These are phyloP conservation scores for Gobio occitaniae DNA, from an alignment of 2,797 vertebrate genomes.

Conservation along the genomic window DNA sequence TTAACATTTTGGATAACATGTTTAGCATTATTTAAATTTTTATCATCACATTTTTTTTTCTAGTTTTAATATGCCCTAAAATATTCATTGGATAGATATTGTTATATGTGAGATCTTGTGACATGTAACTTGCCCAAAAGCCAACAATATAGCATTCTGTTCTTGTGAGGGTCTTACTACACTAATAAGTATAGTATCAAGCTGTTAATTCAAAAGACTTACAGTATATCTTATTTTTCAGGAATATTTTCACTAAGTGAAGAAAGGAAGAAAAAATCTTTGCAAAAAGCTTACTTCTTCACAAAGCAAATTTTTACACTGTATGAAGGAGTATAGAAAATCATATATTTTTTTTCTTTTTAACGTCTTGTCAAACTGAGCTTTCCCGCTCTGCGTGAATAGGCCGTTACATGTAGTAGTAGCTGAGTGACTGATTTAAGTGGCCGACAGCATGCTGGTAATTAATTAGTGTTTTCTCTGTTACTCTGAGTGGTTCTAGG, in stretches of 20 bases:
- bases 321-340: neutral
- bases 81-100: neutral
- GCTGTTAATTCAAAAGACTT: neutral
- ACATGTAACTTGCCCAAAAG: neutral
- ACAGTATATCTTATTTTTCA: neutral
- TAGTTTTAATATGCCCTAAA: neutral
- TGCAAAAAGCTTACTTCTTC: neutral
- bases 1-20: neutral
- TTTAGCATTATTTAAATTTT: neutral
- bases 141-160: neutral
- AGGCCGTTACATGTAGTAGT: neutral
- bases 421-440: conserved; percentile 16
- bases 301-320: neutral
- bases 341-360: neutral
- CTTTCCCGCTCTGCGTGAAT: neutral
- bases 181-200: neutral
- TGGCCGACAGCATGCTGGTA: neutral
- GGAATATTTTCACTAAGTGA: neutral
- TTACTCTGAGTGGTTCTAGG: conserved; percentile 14
- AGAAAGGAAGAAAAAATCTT: neutral
- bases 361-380: neutral
- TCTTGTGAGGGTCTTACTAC: neutral
- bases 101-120: neutral
- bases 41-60: neutral
- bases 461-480: conserved; percentile 32